These are phyloP conservation scores for Cabera pusaria DNA, from an alignment of 2,888 invertebrate genomes.

Conservation along the genomic window DNA sequence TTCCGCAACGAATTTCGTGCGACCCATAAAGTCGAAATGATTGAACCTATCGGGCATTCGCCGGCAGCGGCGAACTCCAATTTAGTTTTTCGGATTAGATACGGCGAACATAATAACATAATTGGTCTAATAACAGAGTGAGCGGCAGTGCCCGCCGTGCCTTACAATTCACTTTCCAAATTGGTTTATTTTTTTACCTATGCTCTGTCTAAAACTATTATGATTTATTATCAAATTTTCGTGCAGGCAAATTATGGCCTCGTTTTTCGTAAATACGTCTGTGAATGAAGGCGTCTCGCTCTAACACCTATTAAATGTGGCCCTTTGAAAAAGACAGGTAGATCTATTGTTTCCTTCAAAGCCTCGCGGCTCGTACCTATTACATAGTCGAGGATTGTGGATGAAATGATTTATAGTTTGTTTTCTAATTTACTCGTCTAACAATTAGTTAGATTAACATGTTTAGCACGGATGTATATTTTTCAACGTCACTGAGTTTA, in stretches of 20 bases:
- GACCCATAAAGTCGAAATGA: slow-evolving; percentile 78
- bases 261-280: slow-evolving; percentile 61
- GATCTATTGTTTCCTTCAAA: slow-evolving; percentile 66
- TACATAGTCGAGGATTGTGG: slow-evolving; percentile 57
- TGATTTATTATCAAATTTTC: slow-evolving; percentile 83
- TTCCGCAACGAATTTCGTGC: slow-evolving; percentile 83
- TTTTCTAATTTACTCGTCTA: slow-evolving; percentile 75
- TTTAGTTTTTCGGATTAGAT: slow-evolving; percentile 83
- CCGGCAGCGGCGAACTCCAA: slow-evolving; percentile 81
- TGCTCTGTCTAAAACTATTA: slow-evolving; percentile 81
- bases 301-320: slow-evolving; percentile 39
- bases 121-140: slow-evolving; percentile 81
- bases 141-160: slow-evolving; percentile 70
- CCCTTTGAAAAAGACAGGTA: slow-evolving; percentile 57
- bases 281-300: slow-evolving; percentile 53
- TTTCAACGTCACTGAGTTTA: slow-evolving; percentile 59
- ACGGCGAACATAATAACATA: slow-evolving; percentile 83
- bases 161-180: slow-evolving; percentile 81
- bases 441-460: slow-evolving; percentile 76
- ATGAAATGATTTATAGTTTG: slow-evolving; percentile 70
- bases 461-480: slow-evolving; percentile 59
- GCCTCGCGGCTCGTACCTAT: slow-evolving; percentile 65
- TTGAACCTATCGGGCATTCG: slow-evolving; percentile 79
- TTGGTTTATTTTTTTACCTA: slow-evolving; percentile 80
- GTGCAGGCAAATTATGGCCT: slow-evolving; percentile 79